Percentiles rank a stretch among this genome's conserved stretches.
Conservation (phyloP, 37 sponge, comb jelly and placozoan species). For the Dysidea cf. avara region DNA sequence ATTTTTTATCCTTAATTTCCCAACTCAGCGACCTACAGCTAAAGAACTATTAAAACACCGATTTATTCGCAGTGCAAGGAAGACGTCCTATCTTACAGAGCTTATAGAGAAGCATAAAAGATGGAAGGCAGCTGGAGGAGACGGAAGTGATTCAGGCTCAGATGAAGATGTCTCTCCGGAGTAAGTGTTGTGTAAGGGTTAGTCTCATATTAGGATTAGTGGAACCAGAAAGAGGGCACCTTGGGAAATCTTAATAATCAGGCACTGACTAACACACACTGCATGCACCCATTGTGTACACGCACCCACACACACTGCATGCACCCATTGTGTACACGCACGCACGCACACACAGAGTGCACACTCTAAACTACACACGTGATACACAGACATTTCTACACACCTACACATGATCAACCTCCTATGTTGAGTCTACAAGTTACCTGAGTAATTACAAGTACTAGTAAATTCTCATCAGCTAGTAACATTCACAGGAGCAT, state of each 20-base stretch:
- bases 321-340: too few species aligned
- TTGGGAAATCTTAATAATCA: background rate
- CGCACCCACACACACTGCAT: too few species aligned
- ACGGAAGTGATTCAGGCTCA: constrained; percentile 28
- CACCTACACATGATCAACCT: too few species aligned
- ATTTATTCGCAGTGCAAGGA: constrained; percentile 75
- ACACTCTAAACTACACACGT: too few species aligned
- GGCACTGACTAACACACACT: background rate
- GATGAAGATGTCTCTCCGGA: constrained; percentile 35
- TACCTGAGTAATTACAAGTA: too few species aligned
- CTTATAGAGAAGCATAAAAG: constrained; percentile 76
- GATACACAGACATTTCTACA: too few species aligned
- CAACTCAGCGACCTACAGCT: constrained; percentile 81
- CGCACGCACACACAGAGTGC: too few species aligned
- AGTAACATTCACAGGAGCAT: too few species aligned
- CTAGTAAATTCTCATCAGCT: too few species aligned
- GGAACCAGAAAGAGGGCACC: background rate
- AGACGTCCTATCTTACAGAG: constrained; percentile 79
- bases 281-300: background rate
- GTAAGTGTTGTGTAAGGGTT: background rate
- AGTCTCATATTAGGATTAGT: background rate
- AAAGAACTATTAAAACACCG: constrained; percentile 84
- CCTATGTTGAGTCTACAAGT: too few species aligned
- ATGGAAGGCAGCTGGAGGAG: constrained; percentile 65
- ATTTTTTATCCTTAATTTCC: background rate